Evolutionary conservation across 1,140 invertebrate species (phyloP).

Genomic region (Drosophila sproati): DNA sequence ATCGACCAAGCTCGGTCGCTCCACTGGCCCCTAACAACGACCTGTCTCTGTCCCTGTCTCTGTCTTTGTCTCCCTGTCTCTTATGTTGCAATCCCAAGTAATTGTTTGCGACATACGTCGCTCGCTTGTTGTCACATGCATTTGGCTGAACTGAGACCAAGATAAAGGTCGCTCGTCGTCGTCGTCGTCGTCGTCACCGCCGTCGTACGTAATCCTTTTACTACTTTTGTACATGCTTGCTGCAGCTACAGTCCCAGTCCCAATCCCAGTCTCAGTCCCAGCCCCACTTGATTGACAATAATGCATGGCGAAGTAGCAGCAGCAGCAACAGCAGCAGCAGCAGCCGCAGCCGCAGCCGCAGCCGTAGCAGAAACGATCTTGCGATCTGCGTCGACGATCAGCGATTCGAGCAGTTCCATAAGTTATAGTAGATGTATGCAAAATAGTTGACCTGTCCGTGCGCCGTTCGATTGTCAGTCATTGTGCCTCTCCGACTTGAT

Average conservation of each 20-base stretch:
- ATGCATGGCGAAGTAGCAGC: conserved; percentile 78
- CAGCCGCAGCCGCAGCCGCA: conserved; percentile 5
- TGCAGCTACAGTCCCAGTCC: conserved; percentile 21
- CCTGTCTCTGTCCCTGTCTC: conserved; percentile 19
- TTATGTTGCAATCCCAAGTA: conserved; percentile 80
- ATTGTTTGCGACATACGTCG: conserved; percentile 84
- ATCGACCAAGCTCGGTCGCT: conserved; percentile 29
- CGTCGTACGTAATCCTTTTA: conserved; percentile 73
- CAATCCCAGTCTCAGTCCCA: conserved; percentile 9
- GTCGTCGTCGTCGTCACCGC: conserved; percentile 47
- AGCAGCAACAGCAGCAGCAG: conserved; percentile 24
- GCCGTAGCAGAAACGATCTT: conserved; percentile 36
- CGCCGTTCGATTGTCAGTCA: conserved; percentile 80
- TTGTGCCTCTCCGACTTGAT: conserved; percentile 78
- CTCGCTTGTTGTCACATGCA: conserved; percentile 80
- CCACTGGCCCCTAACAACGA: conserved; percentile 30
- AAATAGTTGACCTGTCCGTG: conserved; percentile 84
- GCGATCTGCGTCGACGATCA: conserved; percentile 61
- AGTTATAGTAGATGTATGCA: conserved; percentile 81
- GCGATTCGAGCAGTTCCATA: conserved; percentile 70
- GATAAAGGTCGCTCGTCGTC: conserved; percentile 68
- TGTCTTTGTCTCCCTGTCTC: conserved; percentile 20
- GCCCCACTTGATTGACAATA: conserved; percentile 81
- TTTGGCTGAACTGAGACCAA: conserved; percentile 45
- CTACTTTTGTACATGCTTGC: conserved; percentile 59